Evolutionary conservation across 2,797 vertebrate genomes (phyloP).

Genomic region (Lycodopsis pacificus): DNA sequence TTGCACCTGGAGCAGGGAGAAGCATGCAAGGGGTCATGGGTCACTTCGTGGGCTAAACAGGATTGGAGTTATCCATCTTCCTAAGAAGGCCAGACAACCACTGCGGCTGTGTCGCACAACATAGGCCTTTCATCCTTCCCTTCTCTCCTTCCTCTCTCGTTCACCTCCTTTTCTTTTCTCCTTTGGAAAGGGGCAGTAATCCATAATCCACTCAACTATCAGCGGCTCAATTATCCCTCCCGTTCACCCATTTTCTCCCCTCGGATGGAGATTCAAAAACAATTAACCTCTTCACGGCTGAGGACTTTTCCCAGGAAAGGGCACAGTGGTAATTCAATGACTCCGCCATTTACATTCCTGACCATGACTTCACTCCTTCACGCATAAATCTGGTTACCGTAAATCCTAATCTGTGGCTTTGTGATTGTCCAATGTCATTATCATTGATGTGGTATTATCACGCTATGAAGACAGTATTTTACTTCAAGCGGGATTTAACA

Average conservation of each 20-base stretch:
- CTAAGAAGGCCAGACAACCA: slow-evolving; percentile 88
- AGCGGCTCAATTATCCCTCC: slow-evolving; percentile 86
- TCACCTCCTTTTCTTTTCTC: slow-evolving; percentile 63
- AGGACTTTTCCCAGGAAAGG: slow-evolving; percentile 79
- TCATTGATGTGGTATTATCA: slow-evolving; percentile 54
- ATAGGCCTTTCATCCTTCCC: slow-evolving; percentile 77
- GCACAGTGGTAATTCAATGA: slow-evolving; percentile 75
- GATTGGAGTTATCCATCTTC: slow-evolving; percentile 82
- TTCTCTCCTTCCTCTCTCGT: slow-evolving; percentile 64
- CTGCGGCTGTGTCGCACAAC: slow-evolving; percentile 86
- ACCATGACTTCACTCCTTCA: slow-evolving; percentile 76
- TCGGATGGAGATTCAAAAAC: slow-evolving; percentile 86
- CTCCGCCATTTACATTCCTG: slow-evolving; percentile 78
- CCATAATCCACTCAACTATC: slow-evolving; percentile 90
- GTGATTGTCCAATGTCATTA: slow-evolving; percentile 69
- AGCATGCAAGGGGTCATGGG: slow-evolving; percentile 85
- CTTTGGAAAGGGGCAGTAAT: slow-evolving; percentile 83
- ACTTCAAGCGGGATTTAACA: slow-evolving; percentile 49
- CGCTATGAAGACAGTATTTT: slow-evolving; percentile 40
- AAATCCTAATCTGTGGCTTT: slow-evolving; percentile 74
- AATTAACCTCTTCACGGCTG: slow-evolving; percentile 87
- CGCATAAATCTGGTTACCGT: slow-evolving; percentile 75
- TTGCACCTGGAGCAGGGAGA: slow-evolving; percentile 91
- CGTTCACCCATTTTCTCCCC: slow-evolving; percentile 82
- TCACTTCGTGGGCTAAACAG: slow-evolving; percentile 87